Percentiles rank a stretch among this genome's conserved stretches.
These are phyloP conservation scores for Pteropus alecto DNA, from an alignment of 2,113 vertebrate genomes.

Conservation along the genomic window DNA sequence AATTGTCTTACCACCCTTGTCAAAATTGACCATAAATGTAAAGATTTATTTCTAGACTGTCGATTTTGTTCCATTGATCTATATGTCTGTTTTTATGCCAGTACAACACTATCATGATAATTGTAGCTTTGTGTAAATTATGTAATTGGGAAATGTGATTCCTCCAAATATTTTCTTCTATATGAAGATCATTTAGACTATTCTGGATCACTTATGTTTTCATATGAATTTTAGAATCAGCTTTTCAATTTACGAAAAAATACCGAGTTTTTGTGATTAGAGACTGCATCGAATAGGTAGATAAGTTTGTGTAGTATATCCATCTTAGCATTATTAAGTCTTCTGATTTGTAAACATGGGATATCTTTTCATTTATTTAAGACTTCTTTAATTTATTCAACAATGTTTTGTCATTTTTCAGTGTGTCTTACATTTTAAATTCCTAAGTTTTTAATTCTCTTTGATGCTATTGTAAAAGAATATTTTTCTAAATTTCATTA, in stretches of 20 bases:
- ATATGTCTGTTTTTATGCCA: neutral
- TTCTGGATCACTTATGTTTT: neutral
- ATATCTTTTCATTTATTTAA: neutral
- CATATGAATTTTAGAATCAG: slow-evolving; percentile 13
- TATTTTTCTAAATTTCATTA: neutral
- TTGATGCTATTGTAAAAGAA: neutral
- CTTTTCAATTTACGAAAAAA: neutral
- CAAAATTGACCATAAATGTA: neutral
- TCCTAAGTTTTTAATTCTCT: neutral
- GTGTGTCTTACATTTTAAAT: neutral
- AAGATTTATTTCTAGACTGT: neutral
- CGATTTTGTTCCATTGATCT: neutral
- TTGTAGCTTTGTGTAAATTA: neutral
- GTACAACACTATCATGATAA: neutral
- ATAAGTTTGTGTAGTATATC: neutral
- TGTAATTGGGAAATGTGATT: neutral
- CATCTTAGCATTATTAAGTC: neutral
- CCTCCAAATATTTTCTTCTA: neutral
- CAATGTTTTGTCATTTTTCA: neutral
- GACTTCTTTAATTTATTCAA: neutral
- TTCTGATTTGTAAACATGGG: neutral
- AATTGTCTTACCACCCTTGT: neutral
- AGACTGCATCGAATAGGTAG: neutral
- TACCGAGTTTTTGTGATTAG: neutral
- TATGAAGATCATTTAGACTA: neutral